Percentiles rank a stretch among this genome's conserved stretches.
These are phyloP conservation scores for Temnopleurus reevesii DNA, from an alignment of 53 echinoderm and acorn worm species.

Conservation along the genomic window DNA sequence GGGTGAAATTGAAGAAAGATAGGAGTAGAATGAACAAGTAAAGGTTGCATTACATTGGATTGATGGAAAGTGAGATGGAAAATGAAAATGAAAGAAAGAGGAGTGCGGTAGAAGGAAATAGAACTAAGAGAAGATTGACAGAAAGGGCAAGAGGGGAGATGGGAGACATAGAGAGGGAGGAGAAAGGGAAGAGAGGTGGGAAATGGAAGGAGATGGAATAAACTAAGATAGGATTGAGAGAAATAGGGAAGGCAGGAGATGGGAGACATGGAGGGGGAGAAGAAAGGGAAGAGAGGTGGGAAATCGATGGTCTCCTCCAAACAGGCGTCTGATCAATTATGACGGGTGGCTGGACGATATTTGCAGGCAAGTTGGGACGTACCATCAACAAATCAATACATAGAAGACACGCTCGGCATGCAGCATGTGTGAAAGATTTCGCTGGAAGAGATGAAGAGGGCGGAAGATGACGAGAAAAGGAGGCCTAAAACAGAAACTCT, in stretches of 20 bases:
- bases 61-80: too few species aligned
- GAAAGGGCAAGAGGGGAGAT: too few species aligned
- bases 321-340: slow-evolving; percentile 56
- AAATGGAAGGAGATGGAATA: neutral
- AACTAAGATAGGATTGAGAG: neutral
- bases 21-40: too few species aligned
- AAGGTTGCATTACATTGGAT: too few species aligned
- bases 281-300: neutral
- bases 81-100: neutral
- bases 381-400: slow-evolving; percentile 49
- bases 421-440: neutral
- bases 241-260: neutral
- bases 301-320: slow-evolving; percentile 53
- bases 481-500: neutral
- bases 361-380: slow-evolving; percentile 48
- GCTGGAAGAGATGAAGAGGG: neutral
- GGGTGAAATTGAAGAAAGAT: too few species aligned
- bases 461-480: neutral
- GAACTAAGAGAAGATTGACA: neutral
- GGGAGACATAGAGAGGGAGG: too few species aligned
- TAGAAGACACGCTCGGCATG: slow-evolving; percentile 11
- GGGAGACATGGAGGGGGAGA: neutral
- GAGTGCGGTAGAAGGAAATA: neutral
- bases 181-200: neutral
- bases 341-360: slow-evolving; percentile 57